Base-by-base conservation (phyloP, 2,797 vertebrate species). In the Lerista edwardsae region DNA sequence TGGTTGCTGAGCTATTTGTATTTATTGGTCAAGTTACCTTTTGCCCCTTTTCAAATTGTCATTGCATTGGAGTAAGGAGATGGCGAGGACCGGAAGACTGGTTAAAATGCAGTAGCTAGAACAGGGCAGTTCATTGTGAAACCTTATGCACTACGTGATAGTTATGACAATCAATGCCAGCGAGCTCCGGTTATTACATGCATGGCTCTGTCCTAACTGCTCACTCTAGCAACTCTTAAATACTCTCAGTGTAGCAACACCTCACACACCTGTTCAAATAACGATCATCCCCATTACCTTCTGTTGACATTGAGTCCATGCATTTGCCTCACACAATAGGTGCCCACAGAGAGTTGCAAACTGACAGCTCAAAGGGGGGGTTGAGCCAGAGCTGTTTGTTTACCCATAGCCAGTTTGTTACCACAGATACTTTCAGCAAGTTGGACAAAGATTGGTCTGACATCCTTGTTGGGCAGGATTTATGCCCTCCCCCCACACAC, bases 191-290 rank as follows among this genome's bases (percentile, higher is more conserved):
- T 94, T 94, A 87, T 92, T 94, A 87, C 91, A 89, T 91, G 89
- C 86, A 92, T 90, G 88, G 93, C 93, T 94, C 94, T 93, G 87
- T 92, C 89, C 86, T 91, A 92, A 92, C 91, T 93, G 93, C 93
- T 94, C 91, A 85, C 93, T 94, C 93, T 93, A 95, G 95, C 57
- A 31, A 64, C 67, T 51, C 79, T 82, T 82, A 59, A 86, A 82
- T 72, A 82, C 79, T 71, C 79, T 76, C 57, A 31, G 73, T 86
- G 84, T 86, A 81, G 79, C 93, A 96, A 95, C 91, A 94, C 77
- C 91, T 87, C 93, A 93, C 95, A 95, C 94, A 94, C 96, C 96
- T 97, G 96, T 96, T 96, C 95, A 95, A 97, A 96, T 96, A 96
- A 93, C 91, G n/a, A 62, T 72, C 84, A 89, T 91, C 93, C 90